Percentiles rank a stretch among this genome's conserved stretches.
These are phyloP conservation scores for Cyprinodon tularosa DNA, from an alignment of 2,113 vertebrate genomes.

Conservation along the genomic window DNA sequence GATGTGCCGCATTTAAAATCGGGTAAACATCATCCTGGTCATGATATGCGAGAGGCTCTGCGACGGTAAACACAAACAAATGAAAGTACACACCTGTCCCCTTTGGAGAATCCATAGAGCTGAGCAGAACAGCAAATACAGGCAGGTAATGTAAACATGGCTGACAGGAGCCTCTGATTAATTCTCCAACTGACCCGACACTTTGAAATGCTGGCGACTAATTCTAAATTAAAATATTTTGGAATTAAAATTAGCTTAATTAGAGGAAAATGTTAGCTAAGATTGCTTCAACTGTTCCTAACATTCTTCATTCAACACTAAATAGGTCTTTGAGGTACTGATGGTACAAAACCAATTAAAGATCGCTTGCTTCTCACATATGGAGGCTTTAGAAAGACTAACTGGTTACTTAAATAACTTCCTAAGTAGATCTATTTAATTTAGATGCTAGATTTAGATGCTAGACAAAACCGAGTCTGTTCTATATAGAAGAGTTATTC, in stretches of 20 bases:
- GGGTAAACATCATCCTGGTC: slow-evolving; percentile 45
- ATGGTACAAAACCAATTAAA: background rate
- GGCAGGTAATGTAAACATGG: slow-evolving; percentile 23
- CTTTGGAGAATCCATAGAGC: slow-evolving; percentile 15
- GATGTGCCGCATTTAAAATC: slow-evolving; percentile 56
- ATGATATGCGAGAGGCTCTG: slow-evolving; percentile 20
- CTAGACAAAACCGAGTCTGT: background rate
- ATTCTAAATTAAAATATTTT: background rate
- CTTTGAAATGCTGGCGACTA: background rate
- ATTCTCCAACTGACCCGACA: background rate
- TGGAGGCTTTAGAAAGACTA: background rate
- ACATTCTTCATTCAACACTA: background rate
- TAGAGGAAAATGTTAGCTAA: background rate
- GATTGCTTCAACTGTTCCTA: background rate
- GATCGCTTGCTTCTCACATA: background rate
- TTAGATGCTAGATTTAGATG: background rate
- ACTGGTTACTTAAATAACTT: background rate
- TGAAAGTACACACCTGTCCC: slow-evolving; percentile 24
- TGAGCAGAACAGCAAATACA: slow-evolving; percentile 21
- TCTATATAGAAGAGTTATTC: background rate
- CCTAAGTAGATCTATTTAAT: background rate
- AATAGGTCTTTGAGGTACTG: background rate
- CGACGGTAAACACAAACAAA: slow-evolving; percentile 34
- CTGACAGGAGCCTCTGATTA: slow-evolving; percentile 17
- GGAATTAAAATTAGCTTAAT: slow-evolving; percentile 15